These are phyloP conservation scores for Camponotus vicinus DNA, from an alignment of 1,140 invertebrate species.

Conservation along the genomic window DNA sequence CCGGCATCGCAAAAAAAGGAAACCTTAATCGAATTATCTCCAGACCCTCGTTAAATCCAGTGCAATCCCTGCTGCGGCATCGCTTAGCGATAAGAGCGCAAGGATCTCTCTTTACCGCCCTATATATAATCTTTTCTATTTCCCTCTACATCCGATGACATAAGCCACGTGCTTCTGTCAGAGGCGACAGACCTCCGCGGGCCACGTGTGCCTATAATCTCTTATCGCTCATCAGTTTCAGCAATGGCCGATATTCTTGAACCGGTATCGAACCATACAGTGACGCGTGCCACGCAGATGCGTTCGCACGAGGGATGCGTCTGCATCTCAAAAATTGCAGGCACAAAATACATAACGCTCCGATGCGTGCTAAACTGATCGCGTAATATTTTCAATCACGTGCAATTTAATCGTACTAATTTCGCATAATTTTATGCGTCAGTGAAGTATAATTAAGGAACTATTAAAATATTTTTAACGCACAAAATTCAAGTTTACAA, in stretches of 20 bases:
- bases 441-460: neutral
- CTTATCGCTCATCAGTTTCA: slow-evolving; percentile 65
- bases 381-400: slow-evolving; percentile 5
- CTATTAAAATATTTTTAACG: neutral
- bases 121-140: slow-evolving; percentile 71
- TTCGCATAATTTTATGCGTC: neutral
- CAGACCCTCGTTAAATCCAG: slow-evolving; percentile 52
- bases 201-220: slow-evolving; percentile 69
- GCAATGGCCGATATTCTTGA: slow-evolving; percentile 51
- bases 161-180: slow-evolving; percentile 67
- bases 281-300: slow-evolving; percentile 56
- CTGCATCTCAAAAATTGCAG: slow-evolving; percentile 11
- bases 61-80: slow-evolving; percentile 32
- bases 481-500: no score
- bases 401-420: neutral
- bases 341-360: neutral
- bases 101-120: slow-evolving; percentile 37
- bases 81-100: slow-evolving; percentile 63
- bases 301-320: slow-evolving; percentile 9
- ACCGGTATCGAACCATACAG: neutral
- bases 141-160: slow-evolving; percentile 65
- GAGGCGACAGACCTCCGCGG: slow-evolving; percentile 22
- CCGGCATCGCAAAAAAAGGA: slow-evolving; percentile 15
- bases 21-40: slow-evolving; percentile 65
- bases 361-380: neutral